These are phyloP conservation scores for Drosophila neonasuta DNA, from an alignment of 2,888 invertebrate genomes.

Conservation along the genomic window DNA sequence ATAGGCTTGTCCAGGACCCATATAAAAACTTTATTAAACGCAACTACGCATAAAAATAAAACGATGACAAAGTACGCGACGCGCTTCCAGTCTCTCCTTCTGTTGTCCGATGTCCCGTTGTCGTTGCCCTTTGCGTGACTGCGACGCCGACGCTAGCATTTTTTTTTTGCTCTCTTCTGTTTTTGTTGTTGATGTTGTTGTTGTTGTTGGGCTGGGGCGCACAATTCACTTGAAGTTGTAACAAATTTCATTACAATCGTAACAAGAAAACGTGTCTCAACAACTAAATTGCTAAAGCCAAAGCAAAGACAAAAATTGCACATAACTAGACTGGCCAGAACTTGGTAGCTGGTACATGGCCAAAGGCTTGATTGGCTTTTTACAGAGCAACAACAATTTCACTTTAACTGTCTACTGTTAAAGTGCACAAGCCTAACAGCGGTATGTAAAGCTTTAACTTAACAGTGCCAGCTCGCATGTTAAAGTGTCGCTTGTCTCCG, in stretches of 20 bases:
- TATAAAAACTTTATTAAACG: slow-evolving; percentile 77
- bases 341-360: slow-evolving; percentile 19
- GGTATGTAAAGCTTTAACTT: slow-evolving; percentile 13
- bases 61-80: slow-evolving; percentile 76
- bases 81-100: slow-evolving; percentile 30
- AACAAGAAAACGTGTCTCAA: slow-evolving; percentile 75
- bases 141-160: slow-evolving; percentile 43
- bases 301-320: slow-evolving; percentile 56
- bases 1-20: slow-evolving; percentile 19
- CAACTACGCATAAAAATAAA: slow-evolving; percentile 76
- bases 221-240: slow-evolving; percentile 74
- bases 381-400: slow-evolving; percentile 25
- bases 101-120: slow-evolving; percentile 39
- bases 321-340: slow-evolving; percentile 46
- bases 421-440: slow-evolving; percentile 4
- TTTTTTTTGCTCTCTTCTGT: slow-evolving; percentile 19
- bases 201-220: slow-evolving; percentile 10
- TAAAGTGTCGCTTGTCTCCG: slow-evolving; percentile 17
- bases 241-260: slow-evolving; percentile 78
- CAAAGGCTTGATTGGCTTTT: slow-evolving; percentile 67
- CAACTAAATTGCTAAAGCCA: slow-evolving; percentile 70
- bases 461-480: slow-evolving; percentile 20
- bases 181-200: neutral
- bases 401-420: slow-evolving; percentile 35
- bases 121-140: slow-evolving; percentile 47